Percentiles rank a stretch among this genome's conserved stretches.
Evolutionary conservation across 2,797 vertebrate species (phyloP).

Genomic region (Aulostomus chinensis): DNA sequence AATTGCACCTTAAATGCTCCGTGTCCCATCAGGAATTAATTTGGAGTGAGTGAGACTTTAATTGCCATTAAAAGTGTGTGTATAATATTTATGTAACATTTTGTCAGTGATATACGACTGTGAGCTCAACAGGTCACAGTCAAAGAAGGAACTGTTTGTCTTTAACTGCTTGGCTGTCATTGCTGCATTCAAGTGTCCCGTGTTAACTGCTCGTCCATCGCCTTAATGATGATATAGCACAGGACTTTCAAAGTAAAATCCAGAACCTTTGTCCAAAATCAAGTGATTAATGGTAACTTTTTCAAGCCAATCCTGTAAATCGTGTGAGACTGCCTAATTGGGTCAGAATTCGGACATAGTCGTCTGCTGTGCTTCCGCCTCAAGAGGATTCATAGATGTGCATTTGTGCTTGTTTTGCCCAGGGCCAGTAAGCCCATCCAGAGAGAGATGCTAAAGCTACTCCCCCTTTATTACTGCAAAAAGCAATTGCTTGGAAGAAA

Average conservation of each 20-base stretch:
- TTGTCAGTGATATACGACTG: conserved; percentile 34
- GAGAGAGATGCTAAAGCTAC: conserved; percentile 71
- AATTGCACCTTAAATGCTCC: conserved; percentile 74
- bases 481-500: conserved; percentile 81
- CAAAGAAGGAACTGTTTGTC: conserved; percentile 16
- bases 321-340: conserved; percentile 64
- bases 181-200: conserved; percentile 2
- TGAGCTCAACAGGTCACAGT: conserved; percentile 56
- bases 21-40: conserved; percentile 67
- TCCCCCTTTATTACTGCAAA: conserved; percentile 76
- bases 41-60: conserved; percentile 67
- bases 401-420: conserved; percentile 72
- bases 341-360: conserved; percentile 56
- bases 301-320: conserved; percentile 48
- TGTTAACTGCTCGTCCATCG: neutral
- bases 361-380: conserved; percentile 40
- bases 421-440: conserved; percentile 73
- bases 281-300: conserved; percentile 43
- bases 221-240: no score
- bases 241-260: no score
- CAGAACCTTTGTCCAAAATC: conserved; percentile 6
- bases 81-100: conserved; percentile 65
- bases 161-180: neutral
- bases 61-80: conserved; percentile 61
- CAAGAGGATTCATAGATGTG: conserved; percentile 64